A percentile compares a stretch with the other conserved stretches of the same genome.
These are phyloP conservation scores for Onthophagus sagittarius DNA, from an alignment of 2,888 invertebrate species.

Conservation along the genomic window DNA sequence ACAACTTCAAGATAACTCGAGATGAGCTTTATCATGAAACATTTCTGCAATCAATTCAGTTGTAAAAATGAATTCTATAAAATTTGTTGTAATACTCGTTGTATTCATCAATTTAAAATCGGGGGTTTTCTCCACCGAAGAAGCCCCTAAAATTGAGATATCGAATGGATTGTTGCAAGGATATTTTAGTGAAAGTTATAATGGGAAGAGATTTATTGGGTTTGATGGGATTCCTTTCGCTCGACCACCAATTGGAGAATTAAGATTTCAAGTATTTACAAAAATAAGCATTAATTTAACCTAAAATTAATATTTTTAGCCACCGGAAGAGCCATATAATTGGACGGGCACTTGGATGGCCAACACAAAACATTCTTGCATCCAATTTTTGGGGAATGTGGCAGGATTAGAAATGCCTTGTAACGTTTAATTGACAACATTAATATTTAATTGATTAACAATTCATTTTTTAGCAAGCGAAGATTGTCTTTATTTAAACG, in stretches of 20 bases:
- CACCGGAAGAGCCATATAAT: constrained; percentile 24
- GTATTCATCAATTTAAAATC: not conserved
- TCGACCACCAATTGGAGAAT: constrained; percentile 16
- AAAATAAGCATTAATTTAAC: not conserved
- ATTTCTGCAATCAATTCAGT: too few relatives aligned
- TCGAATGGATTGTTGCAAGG: constrained; percentile 16
- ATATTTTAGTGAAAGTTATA: constrained; percentile 11
- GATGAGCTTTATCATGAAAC: not conserved
- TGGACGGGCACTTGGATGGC: constrained; percentile 29
- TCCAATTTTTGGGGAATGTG: constrained; percentile 13
- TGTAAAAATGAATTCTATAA: not conserved
- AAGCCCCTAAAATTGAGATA: constrained; percentile 12
- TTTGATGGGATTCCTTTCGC: constrained; percentile 22
- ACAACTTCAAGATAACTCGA: not conserved
- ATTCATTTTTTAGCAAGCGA: constrained; percentile 52
- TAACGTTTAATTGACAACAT: not conserved
- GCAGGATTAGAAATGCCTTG: not conserved
- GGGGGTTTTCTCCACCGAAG: not conserved
- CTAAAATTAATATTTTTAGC: constrained; percentile 15
- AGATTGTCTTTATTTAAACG: constrained; percentile 63
- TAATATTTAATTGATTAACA: not conserved
- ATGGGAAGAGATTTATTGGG: constrained; percentile 15
- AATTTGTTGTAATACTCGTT: not conserved
- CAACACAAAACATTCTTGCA: constrained; percentile 20
- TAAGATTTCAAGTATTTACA: constrained; percentile 19